Conservation (phyloP, 2,888 invertebrate species). For the Odontocolon sp. region DNA sequence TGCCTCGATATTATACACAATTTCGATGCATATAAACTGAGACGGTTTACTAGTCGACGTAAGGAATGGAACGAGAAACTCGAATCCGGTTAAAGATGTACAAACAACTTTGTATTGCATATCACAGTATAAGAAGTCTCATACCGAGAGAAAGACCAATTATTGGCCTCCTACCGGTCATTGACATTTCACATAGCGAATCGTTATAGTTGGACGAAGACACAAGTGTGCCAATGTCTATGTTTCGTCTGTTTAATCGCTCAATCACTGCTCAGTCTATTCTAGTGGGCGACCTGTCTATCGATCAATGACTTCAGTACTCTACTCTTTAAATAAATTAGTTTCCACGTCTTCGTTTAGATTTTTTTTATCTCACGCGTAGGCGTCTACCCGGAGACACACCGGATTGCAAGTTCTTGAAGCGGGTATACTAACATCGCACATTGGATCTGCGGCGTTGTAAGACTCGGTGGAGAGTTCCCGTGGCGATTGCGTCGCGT, state of each 20-base stretch:
- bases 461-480: conserved; percentile 12
- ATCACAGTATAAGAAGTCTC: too few species aligned
- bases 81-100: not conserved
- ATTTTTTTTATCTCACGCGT: conserved; percentile 60
- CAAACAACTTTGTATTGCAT: not conserved
- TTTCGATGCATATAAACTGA: not conserved
- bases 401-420: conserved; percentile 17
- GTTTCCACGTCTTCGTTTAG: not conserved
- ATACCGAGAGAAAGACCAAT: too few species aligned
- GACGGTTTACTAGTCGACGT: not conserved
- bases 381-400: conserved; percentile 46
- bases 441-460: not conserved
- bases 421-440: conserved; percentile 7
- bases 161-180: too few species aligned
- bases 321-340: not conserved
- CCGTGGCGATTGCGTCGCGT: conserved; percentile 62
- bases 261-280: not conserved
- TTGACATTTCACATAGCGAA: too few species aligned
- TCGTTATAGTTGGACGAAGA: too few species aligned
- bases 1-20: too few species aligned
- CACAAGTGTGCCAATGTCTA: too few species aligned
- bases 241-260: too few species aligned
- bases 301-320: not conserved
- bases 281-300: not conserved
- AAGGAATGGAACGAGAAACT: too few species aligned